Evolutionary conservation across 53 echinoderm and acorn worm species (phyloP).

Genomic region (Patiria pectinifera): DNA sequence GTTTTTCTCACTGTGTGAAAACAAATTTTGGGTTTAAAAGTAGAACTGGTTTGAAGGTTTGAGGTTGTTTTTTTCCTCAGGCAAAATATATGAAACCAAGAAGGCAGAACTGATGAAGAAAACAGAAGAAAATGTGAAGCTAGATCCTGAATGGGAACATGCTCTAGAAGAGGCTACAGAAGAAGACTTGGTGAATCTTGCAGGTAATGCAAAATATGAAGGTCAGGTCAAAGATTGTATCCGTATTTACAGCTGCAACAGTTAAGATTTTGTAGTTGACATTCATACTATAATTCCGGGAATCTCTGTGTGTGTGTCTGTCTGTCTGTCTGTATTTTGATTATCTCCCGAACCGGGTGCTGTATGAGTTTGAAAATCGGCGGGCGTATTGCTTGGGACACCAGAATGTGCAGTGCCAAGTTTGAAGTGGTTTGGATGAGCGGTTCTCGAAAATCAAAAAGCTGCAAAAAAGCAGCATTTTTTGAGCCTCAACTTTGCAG

Average conservation of each 20-base stretch:
- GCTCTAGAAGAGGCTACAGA: constrained; percentile 88
- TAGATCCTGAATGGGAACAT: constrained; percentile 85
- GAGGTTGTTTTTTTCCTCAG: constrained; percentile 22
- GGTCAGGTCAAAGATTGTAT: background rate
- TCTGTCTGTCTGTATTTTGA: too few relatives aligned
- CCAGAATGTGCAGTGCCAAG: too few relatives aligned
- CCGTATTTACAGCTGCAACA: background rate
- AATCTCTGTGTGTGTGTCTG: too few relatives aligned
- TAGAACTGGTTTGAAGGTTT: background rate
- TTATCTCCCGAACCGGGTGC: too few relatives aligned
- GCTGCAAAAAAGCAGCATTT: too few relatives aligned
- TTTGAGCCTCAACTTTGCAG: too few relatives aligned
- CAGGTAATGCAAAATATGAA: constrained; percentile 67
- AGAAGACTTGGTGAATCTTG: constrained; percentile 93
- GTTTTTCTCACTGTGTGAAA: background rate
- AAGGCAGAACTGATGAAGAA: constrained; percentile 63
- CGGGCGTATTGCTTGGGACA: too few relatives aligned
- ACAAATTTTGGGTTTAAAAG: background rate
- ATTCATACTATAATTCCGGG: too few relatives aligned
- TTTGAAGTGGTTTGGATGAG: too few relatives aligned
- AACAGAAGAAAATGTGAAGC: constrained; percentile 70
- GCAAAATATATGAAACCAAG: constrained; percentile 86
- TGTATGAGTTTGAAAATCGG: too few relatives aligned
- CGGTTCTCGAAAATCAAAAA: too few relatives aligned
- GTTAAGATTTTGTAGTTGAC: background rate